Conservation (phyloP, 2,113 vertebrate species). For the Tinamus guttatus region DNA sequence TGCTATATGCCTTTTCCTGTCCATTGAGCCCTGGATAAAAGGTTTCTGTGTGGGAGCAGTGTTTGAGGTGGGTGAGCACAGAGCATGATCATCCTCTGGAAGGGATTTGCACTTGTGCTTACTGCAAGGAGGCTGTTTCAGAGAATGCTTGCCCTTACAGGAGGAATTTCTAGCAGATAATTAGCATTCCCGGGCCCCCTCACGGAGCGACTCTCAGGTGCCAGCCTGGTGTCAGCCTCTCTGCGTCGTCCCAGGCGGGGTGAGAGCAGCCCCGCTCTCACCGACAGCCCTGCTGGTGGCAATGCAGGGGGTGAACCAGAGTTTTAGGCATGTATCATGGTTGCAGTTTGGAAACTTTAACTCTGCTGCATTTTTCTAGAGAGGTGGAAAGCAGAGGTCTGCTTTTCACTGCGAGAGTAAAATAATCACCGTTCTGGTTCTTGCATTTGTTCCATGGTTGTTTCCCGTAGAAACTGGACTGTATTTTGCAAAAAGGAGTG, state of each 20-base stretch:
- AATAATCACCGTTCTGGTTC: neutral
- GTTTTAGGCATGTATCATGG: neutral
- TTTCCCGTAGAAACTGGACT: neutral
- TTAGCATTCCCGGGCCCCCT: neutral
- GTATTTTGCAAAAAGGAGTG: neutral
- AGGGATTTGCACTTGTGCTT: constrained; percentile 4
- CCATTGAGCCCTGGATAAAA: neutral
- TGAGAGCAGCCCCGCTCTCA: neutral
- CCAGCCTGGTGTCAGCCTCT: neutral
- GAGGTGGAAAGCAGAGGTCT: neutral
- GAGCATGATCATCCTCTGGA: neutral
- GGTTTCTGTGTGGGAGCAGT: neutral
- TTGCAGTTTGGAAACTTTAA: neutral
- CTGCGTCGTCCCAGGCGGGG: neutral
- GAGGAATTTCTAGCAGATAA: constrained; percentile 2
- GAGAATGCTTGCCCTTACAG: neutral
- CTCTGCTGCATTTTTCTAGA: neutral
- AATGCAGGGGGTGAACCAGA: neutral
- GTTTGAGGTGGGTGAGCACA: neutral
- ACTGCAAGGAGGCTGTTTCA: neutral
- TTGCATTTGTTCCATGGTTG: neutral
- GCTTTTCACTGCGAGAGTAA: neutral
- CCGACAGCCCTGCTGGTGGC: neutral
- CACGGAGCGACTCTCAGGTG: neutral
- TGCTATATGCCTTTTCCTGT: neutral